These are phyloP conservation scores for Crax fasciolata DNA, from an alignment of 2,797 vertebrate species.

Conservation along the genomic window DNA sequence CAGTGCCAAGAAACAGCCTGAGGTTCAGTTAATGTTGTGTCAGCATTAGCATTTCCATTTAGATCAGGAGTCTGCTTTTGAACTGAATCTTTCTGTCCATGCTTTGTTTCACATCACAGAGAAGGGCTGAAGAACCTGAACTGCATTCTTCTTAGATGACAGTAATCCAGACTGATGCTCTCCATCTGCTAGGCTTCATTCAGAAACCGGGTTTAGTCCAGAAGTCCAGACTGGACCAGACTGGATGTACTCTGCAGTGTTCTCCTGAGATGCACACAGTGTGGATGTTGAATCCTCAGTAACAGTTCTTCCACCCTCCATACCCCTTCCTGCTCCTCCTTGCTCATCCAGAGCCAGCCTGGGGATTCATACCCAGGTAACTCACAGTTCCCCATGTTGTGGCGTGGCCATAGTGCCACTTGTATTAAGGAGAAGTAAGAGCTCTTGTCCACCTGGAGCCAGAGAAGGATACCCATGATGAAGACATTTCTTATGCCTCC, in stretches of 20 bases:
- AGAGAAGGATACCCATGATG: background rate
- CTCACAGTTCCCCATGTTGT: background rate
- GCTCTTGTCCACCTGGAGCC: background rate
- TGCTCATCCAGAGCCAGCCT: background rate
- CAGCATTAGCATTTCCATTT: background rate
- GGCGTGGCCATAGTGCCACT: too few species aligned
- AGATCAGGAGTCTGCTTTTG: background rate
- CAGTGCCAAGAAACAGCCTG: background rate
- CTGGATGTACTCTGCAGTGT: background rate
- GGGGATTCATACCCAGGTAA: rapidly evolving
- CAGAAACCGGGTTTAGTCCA: background rate
- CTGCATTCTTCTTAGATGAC: background rate
- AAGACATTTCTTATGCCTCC: background rate
- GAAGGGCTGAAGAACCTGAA: background rate
- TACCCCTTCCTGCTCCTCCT: background rate
- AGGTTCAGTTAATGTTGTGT: background rate
- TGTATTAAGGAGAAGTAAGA: background rate
- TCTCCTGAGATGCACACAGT: background rate
- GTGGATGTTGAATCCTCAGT: background rate
- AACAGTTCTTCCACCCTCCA: background rate
- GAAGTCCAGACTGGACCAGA: background rate
- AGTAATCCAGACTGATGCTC: background rate
- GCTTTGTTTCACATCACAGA: background rate
- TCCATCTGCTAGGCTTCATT: background rate
- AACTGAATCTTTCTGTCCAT: background rate